These are phyloP conservation scores for Gymnocypris eckloni DNA, from an alignment of 2,797 vertebrate genomes.

Conservation along the genomic window DNA sequence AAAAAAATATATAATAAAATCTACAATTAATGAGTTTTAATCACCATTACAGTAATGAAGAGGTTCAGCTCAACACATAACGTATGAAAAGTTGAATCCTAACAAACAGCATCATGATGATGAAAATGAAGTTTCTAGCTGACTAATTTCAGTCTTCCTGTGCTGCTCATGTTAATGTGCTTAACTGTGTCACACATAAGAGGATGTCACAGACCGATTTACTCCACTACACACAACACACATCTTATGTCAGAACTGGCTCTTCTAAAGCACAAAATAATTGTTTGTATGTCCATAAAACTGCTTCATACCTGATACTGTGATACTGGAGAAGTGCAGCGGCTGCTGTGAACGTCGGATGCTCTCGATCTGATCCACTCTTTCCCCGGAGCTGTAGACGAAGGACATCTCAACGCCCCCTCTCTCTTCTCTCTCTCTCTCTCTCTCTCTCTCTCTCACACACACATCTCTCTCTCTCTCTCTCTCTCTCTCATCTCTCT, in stretches of 20 bases:
- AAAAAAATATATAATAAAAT: neutral
- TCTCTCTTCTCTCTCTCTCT: neutral
- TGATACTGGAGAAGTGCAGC: neutral
- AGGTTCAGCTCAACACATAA: neutral
- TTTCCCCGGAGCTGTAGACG: conserved; percentile 21
- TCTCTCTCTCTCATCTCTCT: neutral
- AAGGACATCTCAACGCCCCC: conserved; percentile 54
- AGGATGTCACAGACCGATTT: neutral
- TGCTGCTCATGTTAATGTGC: neutral
- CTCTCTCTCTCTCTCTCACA: neutral
- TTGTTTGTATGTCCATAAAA: neutral
- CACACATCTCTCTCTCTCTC: conserved; percentile 15
- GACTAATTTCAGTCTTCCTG: neutral
- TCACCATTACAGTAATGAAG: neutral
- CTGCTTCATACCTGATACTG: conserved; percentile 15
- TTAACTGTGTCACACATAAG: neutral
- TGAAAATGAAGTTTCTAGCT: neutral
- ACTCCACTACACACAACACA: neutral
- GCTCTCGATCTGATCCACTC: conserved; percentile 32
- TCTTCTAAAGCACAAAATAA: neutral
- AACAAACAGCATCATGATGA: neutral
- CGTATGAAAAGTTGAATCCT: neutral
- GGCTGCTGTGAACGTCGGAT: neutral
- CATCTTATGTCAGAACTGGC: neutral
- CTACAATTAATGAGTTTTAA: neutral